Conservation (phyloP, 2,888 invertebrate species). For the Drosophila yooni region DNA sequence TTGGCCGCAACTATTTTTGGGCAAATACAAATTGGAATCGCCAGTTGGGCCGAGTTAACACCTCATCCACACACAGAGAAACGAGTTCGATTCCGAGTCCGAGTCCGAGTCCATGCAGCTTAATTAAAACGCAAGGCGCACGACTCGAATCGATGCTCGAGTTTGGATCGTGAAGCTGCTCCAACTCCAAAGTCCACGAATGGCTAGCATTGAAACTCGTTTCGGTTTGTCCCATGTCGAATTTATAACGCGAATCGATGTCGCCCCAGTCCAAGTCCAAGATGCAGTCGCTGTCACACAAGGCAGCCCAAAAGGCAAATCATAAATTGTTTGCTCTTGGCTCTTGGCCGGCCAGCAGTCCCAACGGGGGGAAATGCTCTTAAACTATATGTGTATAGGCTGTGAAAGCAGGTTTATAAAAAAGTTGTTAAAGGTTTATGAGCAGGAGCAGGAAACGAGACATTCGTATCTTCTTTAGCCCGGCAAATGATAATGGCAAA, state of each 20-base stretch:
- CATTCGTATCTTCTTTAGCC: constrained; percentile 16
- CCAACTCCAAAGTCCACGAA: constrained; percentile 68
- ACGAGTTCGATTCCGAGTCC: constrained; percentile 2
- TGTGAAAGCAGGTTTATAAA: constrained; percentile 55
- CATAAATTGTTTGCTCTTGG: constrained; percentile 68
- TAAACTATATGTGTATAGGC: constrained; percentile 29
- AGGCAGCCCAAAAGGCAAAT: constrained; percentile 73
- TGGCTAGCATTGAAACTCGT: constrained; percentile 66
- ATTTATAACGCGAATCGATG: constrained; percentile 61
- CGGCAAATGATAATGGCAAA: constrained; percentile 54
- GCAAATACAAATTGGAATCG: constrained; percentile 62
- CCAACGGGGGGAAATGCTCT: constrained; percentile 30
- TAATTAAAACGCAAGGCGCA: constrained; percentile 68
- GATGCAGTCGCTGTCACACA: constrained; percentile 51
- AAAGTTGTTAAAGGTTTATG: constrained; percentile 68
- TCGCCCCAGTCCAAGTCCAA: constrained; percentile 54
- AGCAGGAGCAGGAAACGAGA: constrained; percentile 34
- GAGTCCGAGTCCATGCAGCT: constrained; percentile 35
- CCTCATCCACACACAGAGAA: constrained; percentile 43
- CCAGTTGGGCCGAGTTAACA: constrained; percentile 65
- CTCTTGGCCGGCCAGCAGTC: constrained; percentile 37
- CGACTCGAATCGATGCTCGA: constrained; percentile 43
- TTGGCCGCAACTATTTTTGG: constrained; percentile 32
- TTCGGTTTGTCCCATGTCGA: constrained; percentile 57
- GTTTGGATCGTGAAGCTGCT: constrained; percentile 31